A percentile compares a stretch with the other conserved stretches of the same genome.
Evolutionary conservation across 2,888 invertebrate species (phyloP).

Genomic region (Hypsopygia costalis): DNA sequence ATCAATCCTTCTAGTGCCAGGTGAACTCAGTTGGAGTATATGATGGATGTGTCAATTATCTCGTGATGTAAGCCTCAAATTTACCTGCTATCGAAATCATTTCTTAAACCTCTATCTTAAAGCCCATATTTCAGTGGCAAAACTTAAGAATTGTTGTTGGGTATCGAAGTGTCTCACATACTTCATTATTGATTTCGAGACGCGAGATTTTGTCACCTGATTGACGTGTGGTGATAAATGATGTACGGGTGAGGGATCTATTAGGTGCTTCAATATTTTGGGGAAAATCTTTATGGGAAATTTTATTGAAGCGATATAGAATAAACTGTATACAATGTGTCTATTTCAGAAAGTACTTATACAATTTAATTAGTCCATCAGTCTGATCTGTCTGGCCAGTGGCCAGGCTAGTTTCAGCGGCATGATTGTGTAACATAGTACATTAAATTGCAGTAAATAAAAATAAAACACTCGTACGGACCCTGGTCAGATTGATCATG

Average conservation of each 20-base stretch:
- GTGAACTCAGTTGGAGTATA: constrained; percentile 24
- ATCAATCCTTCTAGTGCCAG: constrained; percentile 34
- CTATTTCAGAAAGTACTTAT: too few relatives aligned
- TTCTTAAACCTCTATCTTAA: constrained; percentile 17
- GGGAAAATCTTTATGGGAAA: too few relatives aligned
- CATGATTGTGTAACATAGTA: too few relatives aligned
- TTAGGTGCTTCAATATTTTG: too few relatives aligned
- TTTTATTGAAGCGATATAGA: too few relatives aligned
- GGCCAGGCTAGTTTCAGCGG: too few relatives aligned
- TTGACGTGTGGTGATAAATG: constrained; percentile 23
- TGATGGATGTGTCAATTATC: constrained; percentile 50
- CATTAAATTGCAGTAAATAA: too few relatives aligned
- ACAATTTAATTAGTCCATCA: too few relatives aligned
- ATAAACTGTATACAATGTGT: too few relatives aligned
- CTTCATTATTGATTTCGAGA: constrained; percentile 35
- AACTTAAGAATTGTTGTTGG: constrained; percentile 7
- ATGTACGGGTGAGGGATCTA: not conserved
- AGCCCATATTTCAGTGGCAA: constrained; percentile 16
- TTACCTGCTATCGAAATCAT: constrained; percentile 15
- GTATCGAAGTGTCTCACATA: constrained; percentile 26
- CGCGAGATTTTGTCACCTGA: constrained; percentile 31
- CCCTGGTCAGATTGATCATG: too few relatives aligned
- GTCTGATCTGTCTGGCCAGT: too few relatives aligned
- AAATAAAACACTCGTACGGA: too few relatives aligned
- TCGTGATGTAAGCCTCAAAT: constrained; percentile 22